Evolutionary conservation across 1,140 invertebrate genomes (phyloP).

Genomic region (Sycobia sp.): DNA sequence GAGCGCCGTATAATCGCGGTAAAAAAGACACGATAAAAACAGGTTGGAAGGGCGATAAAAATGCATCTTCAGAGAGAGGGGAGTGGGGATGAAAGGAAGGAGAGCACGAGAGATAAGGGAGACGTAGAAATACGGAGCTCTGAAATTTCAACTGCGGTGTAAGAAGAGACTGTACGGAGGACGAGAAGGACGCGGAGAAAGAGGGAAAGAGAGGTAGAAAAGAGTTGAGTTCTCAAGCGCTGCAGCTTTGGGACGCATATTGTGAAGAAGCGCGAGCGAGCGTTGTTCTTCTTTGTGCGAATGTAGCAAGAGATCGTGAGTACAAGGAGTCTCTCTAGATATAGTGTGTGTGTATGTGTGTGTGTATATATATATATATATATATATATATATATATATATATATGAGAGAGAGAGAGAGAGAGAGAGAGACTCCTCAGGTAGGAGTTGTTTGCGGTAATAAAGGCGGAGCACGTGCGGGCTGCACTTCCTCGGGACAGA

Average conservation of each 20-base stretch:
- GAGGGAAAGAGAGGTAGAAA: neutral
- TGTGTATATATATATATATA: too few relatives aligned
- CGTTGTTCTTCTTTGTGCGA: neutral
- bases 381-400: too few relatives aligned
- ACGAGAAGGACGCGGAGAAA: neutral
- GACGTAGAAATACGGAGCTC: neutral
- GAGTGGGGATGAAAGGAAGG: neutral
- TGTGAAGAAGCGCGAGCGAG: too few relatives aligned
- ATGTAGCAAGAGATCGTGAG: neutral
- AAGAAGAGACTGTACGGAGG: neutral
- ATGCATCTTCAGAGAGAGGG: too few relatives aligned
- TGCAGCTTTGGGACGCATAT: neutral
- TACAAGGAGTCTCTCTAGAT: neutral
- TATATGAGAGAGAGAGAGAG: too few relatives aligned
- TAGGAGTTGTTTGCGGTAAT: conserved; percentile 8
- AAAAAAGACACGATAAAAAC: too few relatives aligned
- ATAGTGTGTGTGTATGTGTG: too few relatives aligned
- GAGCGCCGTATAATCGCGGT: too few relatives aligned
- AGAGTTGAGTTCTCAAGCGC: neutral
- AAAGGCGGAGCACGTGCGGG: neutral
- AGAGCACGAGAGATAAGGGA: neutral
- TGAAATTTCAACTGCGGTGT: too few relatives aligned
- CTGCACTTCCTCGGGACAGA: neutral
- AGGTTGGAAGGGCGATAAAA: too few relatives aligned
- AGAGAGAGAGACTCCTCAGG: too few relatives aligned